Evolutionary conservation across 2,113 vertebrate species (phyloP).

Genomic region (Chaetorhynchus papuensis): DNA sequence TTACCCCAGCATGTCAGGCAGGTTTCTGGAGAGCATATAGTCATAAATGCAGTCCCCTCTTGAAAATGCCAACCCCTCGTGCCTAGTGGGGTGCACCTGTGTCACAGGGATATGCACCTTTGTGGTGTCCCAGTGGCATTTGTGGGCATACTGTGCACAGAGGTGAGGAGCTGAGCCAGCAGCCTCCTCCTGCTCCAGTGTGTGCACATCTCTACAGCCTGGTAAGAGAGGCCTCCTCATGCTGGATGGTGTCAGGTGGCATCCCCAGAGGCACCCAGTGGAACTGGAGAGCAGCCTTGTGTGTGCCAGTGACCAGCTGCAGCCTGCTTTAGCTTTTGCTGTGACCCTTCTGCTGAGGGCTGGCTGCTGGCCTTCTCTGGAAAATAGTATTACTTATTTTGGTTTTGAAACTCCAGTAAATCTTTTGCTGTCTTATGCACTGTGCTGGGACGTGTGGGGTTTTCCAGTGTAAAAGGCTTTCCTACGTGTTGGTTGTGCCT

Average conservation of each 20-base stretch:
- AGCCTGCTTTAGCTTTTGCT: neutral
- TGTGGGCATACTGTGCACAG: neutral
- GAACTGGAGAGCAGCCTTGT: neutral
- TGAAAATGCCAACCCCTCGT: neutral
- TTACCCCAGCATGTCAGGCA: neutral
- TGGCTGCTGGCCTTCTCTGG: neutral
- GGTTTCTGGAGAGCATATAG: neutral
- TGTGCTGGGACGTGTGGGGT: neutral
- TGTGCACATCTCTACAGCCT: neutral
- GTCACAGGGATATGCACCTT: neutral
- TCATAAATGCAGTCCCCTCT: neutral
- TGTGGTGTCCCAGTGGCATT: neutral
- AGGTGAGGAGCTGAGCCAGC: neutral
- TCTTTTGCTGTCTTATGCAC: neutral
- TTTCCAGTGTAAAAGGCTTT: neutral
- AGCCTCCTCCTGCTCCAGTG: rapidly evolving
- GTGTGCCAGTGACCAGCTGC: neutral
- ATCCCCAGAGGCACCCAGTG: neutral
- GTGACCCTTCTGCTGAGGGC: neutral
- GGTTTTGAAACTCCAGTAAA: neutral
- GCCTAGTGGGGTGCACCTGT: neutral
- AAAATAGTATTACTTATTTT: neutral
- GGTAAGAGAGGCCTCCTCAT: neutral
- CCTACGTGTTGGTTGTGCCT: neutral
- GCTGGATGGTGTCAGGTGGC: neutral